These are phyloP conservation scores for Coelinius sp. DNA, from an alignment of 2,888 invertebrate species.

Conservation along the genomic window DNA sequence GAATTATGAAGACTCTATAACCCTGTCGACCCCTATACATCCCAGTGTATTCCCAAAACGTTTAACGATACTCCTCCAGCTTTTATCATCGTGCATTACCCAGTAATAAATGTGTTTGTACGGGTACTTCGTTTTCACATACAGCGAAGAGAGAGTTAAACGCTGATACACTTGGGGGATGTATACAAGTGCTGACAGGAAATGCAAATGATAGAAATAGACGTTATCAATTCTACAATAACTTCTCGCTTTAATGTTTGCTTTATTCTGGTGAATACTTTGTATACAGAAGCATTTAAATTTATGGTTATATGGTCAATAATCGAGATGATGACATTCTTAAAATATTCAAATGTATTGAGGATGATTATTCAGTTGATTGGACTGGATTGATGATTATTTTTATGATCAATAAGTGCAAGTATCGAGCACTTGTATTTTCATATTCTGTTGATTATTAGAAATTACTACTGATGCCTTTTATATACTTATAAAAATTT, in stretches of 20 bases:
- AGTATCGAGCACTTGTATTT: background rate
- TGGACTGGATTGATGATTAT: too few species aligned
- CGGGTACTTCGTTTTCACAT: constrained; percentile 50
- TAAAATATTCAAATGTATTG: background rate
- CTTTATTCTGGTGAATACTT: background rate
- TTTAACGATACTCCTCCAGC: background rate
- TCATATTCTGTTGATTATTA: too few species aligned
- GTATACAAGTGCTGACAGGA: constrained; percentile 52
- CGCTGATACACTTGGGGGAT: constrained; percentile 45
- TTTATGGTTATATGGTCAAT: background rate
- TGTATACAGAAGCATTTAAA: background rate
- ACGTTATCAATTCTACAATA: constrained; percentile 51
- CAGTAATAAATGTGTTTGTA: constrained; percentile 53
- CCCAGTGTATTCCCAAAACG: background rate
- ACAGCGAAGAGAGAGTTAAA: background rate
- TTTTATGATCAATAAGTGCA: background rate
- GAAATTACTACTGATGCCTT: too few species aligned
- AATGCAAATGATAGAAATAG: constrained; percentile 50
- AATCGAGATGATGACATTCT: background rate
- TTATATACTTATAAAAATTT: too few species aligned
- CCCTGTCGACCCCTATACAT: background rate
- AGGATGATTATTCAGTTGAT: background rate
- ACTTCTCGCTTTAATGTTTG: background rate
- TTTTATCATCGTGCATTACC: constrained; percentile 44
- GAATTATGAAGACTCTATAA: constrained; percentile 5